Evolutionary conservation across 2,797 vertebrate genomes (phyloP).

Genomic region (Trematomus bernacchii): DNA sequence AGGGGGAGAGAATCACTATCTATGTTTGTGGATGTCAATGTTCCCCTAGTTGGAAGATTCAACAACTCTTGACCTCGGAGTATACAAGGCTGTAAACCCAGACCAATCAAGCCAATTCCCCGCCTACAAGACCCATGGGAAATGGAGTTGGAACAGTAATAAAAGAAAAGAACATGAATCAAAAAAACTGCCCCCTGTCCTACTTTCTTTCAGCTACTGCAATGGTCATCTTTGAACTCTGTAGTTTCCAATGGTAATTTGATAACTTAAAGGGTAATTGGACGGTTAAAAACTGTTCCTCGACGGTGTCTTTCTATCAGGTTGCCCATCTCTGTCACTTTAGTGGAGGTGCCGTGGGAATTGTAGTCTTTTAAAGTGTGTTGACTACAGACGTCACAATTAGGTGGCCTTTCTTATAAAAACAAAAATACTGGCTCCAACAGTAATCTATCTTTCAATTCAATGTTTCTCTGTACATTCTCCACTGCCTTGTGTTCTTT

Average conservation of each 20-base stretch:
- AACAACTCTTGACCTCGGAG: constrained; percentile 30
- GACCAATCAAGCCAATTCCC: constrained; percentile 53
- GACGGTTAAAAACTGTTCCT: no score
- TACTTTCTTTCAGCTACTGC: background rate
- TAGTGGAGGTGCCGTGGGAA: no score
- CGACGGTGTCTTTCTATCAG: no score
- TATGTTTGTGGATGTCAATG: constrained; percentile 23
- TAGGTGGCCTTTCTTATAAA: no score
- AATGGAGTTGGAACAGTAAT: constrained; percentile 40
- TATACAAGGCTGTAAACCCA: constrained; percentile 53
- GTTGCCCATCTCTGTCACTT: no score
- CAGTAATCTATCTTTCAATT: no score
- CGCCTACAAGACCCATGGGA: constrained; percentile 50
- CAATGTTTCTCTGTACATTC: no score
- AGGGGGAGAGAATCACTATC: constrained; percentile 13
- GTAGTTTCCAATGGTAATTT: background rate
- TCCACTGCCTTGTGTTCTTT: background rate
- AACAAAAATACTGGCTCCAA: no score
- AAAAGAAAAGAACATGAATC: constrained; percentile 21
- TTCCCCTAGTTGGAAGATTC: constrained; percentile 14
- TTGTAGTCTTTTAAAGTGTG: no score
- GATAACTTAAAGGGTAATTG: no score
- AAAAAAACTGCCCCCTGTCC: constrained; percentile 3
- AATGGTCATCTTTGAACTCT: constrained; percentile 1
- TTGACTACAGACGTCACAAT: no score